Conservation (phyloP, 92 coral and sea anemone species). For the Actinernus sp. region DNA sequence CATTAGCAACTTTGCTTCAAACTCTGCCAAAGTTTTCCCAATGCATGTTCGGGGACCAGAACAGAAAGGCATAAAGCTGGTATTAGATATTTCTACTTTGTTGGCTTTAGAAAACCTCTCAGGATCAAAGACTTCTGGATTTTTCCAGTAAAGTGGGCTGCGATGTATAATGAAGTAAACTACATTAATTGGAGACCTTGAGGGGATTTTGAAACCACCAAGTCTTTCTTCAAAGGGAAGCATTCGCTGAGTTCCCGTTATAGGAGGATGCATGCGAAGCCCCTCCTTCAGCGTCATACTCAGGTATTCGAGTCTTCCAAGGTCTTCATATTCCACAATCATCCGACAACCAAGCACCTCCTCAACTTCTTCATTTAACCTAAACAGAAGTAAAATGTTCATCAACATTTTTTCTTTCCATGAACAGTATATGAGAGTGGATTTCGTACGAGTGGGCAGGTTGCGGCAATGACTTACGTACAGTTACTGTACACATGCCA, state of each 20-base stretch:
- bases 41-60: constrained; percentile 91
- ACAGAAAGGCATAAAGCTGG: constrained; percentile 76
- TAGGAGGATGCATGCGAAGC: constrained; percentile 79
- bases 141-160: constrained; percentile 62
- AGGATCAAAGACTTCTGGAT: constrained; percentile 88
- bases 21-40: constrained; percentile 92
- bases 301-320: constrained; percentile 80
- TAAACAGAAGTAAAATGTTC: constrained; percentile 5
- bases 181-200: constrained; percentile 41
- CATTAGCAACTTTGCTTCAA: constrained; percentile 89
- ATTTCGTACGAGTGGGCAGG: no score
- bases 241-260: constrained; percentile 42
- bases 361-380: constrained; percentile 74
- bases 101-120: constrained; percentile 73
- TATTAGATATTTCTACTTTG: constrained; percentile 25
- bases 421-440: no score
- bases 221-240: constrained; percentile 54
- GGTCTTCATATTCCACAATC: constrained; percentile 75
- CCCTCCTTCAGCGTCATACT: constrained; percentile 87
- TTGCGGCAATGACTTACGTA: no score
- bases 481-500: no score
- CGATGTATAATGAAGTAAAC: constrained; percentile 34
- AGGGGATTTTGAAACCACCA: constrained; percentile 75
- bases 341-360: constrained; percentile 68
- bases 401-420: no score